These are phyloP conservation scores for Morphnarchus princeps DNA, from an alignment of 2,113 vertebrate genomes.

Conservation along the genomic window DNA sequence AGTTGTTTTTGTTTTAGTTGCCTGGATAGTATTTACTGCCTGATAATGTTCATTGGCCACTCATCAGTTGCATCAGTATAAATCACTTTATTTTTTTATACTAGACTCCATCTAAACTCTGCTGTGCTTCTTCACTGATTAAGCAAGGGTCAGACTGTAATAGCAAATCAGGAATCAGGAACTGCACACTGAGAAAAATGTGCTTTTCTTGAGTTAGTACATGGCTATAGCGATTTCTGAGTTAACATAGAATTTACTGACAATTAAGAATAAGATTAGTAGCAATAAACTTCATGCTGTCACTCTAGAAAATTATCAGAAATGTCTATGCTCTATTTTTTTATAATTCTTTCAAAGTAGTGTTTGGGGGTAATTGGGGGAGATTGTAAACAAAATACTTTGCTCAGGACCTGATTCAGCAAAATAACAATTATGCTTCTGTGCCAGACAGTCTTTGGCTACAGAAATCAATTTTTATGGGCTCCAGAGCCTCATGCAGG, in stretches of 20 bases:
- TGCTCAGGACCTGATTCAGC: neutral
- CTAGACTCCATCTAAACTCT: neutral
- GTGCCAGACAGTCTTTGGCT: neutral
- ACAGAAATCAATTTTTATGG: constrained; percentile 22
- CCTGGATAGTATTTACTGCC: neutral
- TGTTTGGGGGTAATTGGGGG: neutral
- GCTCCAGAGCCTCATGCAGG: neutral
- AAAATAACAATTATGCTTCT: constrained; percentile 28
- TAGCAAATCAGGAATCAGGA: neutral
- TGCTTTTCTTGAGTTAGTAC: neutral
- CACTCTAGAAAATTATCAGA: neutral
- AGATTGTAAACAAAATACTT: neutral
- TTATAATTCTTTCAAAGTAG: neutral
- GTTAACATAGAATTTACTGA: neutral
- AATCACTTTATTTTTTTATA: neutral
- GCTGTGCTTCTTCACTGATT: constrained; percentile 10
- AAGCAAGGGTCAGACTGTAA: neutral
- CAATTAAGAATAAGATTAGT: neutral
- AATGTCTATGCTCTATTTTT: neutral
- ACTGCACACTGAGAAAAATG: neutral
- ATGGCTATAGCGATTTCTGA: neutral
- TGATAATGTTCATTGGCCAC: neutral
- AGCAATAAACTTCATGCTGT: neutral
- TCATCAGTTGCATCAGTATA: neutral
- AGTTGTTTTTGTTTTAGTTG: neutral